These are phyloP conservation scores for Cryptophagus acutangulus DNA, from an alignment of 2,888 invertebrate genomes.

Conservation along the genomic window DNA sequence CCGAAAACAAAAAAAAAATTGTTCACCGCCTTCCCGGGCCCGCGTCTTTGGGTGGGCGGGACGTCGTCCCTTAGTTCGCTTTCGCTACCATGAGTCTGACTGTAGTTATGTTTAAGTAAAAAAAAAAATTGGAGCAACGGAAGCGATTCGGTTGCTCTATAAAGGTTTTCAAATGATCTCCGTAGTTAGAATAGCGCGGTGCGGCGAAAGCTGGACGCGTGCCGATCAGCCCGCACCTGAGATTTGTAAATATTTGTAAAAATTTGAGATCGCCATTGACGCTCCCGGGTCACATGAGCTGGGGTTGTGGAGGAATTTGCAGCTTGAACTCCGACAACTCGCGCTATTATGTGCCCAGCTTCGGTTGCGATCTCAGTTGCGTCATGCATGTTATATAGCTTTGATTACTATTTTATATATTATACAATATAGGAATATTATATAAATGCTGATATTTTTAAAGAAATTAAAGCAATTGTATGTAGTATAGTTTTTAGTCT, in stretches of 20 bases:
- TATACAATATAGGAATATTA: slow-evolving; percentile 30
- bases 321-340: neutral
- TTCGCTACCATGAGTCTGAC: slow-evolving; percentile 44
- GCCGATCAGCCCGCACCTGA: slow-evolving; percentile 45
- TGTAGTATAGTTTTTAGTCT: slow-evolving; percentile 35
- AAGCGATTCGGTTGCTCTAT: slow-evolving; percentile 31
- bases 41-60: slow-evolving; percentile 36
- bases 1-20: too few relatives aligned
- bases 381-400: slow-evolving; percentile 41
- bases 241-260: slow-evolving; percentile 29
- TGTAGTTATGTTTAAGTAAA: slow-evolving; percentile 2
- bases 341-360: slow-evolving; percentile 1
- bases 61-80: slow-evolving; percentile 39
- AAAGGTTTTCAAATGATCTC: slow-evolving; percentile 50
- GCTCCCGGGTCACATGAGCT: too few relatives aligned
- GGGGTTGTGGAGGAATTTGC: too few relatives aligned
- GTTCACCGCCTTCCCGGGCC: slow-evolving; percentile 18
- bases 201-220: slow-evolving; percentile 43
- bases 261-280: too few relatives aligned
- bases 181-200: slow-evolving; percentile 47
- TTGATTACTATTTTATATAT: slow-evolving; percentile 36
- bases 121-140: slow-evolving; percentile 22
- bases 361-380: slow-evolving; percentile 10
- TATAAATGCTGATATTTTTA: slow-evolving; percentile 46
- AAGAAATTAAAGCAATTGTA: slow-evolving; percentile 47